Conservation (phyloP, 2,888 invertebrate genomes). For the Baccha elongata region DNA sequence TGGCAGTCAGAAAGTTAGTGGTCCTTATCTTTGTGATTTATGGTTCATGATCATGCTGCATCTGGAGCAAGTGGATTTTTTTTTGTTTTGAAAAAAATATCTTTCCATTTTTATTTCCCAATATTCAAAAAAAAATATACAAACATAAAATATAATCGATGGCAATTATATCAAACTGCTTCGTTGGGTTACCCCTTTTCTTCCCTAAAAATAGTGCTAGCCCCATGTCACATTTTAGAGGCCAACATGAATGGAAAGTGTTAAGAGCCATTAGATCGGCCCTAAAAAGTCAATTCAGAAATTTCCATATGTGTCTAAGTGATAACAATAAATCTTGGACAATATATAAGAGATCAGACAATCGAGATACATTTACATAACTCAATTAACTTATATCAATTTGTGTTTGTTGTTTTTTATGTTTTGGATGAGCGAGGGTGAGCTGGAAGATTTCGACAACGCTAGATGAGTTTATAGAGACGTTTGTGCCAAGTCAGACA, state of each 20-base stretch:
- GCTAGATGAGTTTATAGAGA: conserved; percentile 16
- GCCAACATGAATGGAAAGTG: conserved; percentile 56
- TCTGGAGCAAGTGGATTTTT: conserved; percentile 65
- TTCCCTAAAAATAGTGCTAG: conserved; percentile 19
- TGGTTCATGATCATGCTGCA: conserved; percentile 51
- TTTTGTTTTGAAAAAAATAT: conserved; percentile 2
- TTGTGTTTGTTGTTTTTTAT: conserved; percentile 6
- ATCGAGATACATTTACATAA: conserved; percentile 68
- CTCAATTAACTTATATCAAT: conserved; percentile 65
- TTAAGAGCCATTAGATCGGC: conserved; percentile 68
- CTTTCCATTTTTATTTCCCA: conserved; percentile 19
- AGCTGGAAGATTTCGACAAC: background rate
- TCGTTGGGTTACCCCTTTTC: conserved; percentile 59
- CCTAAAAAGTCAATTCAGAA: conserved; percentile 52
- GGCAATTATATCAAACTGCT: conserved; percentile 51
- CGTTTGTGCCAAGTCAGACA: conserved; percentile 16
- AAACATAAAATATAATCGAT: conserved; percentile 59
- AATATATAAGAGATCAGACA: conserved; percentile 51
- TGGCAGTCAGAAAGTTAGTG: conserved; percentile 67
- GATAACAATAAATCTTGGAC: conserved; percentile 66
- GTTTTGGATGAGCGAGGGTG: background rate
- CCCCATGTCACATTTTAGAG: conserved; percentile 24
- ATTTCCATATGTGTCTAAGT: conserved; percentile 68
- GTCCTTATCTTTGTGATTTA: conserved; percentile 72
- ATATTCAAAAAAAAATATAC: conserved; percentile 1